A percentile compares a stretch with the other conserved stretches of the same genome.
Evolutionary conservation across 2,797 vertebrate species (phyloP).

Genomic region (Argyrosomus regius): DNA sequence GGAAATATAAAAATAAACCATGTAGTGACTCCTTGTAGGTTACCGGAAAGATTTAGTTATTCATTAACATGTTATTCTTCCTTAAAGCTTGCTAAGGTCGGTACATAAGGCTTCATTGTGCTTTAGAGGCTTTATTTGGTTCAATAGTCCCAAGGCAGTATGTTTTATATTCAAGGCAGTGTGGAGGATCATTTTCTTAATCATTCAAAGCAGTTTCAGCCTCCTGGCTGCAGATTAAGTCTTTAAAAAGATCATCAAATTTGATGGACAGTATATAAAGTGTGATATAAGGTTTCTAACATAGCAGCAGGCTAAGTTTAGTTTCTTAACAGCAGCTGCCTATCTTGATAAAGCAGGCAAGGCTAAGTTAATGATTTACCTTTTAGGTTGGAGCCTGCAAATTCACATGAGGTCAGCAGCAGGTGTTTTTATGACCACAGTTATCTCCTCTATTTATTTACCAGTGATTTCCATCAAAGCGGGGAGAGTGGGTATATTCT

Average conservation of each 20-base stretch:
- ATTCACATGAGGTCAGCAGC: conserved; percentile 31
- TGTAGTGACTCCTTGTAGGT: not conserved
- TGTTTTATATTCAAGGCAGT: not conserved
- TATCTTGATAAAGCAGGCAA: conserved; percentile 12
- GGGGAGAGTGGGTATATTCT: not conserved
- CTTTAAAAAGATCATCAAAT: not conserved
- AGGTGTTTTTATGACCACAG: conserved; percentile 32
- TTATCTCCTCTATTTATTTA: not conserved
- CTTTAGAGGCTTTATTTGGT: not conserved
- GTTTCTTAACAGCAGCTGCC: not conserved
- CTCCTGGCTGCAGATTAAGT: not conserved
- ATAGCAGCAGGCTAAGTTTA: not conserved
- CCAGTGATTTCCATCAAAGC: not conserved
- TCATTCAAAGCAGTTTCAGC: not conserved
- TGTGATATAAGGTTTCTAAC: not conserved
- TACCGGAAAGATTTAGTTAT: not conserved
- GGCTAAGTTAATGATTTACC: conserved; percentile 66
- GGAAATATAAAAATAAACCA: not conserved
- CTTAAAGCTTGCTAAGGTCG: no score
- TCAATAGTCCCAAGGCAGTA: not conserved
- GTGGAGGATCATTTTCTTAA: not conserved
- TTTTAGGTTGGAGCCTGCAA: not conserved
- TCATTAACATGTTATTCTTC: conserved; percentile 1
- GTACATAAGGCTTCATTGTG: not conserved
- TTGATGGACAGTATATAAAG: not conserved